Conservation (phyloP, 2,113 vertebrate species). For the Marcusenius ussheri region DNA sequence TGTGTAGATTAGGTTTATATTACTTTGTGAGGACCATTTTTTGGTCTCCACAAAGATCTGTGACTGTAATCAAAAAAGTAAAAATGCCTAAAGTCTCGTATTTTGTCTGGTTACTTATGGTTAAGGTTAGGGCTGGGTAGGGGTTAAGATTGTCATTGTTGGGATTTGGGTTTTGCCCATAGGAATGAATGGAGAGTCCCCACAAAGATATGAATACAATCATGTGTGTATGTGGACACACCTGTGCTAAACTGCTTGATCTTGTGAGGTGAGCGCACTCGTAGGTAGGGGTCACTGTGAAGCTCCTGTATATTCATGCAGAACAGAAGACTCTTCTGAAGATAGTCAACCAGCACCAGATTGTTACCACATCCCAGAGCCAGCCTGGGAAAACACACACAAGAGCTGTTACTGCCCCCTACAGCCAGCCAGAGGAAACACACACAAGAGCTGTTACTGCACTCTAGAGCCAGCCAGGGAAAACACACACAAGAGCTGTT, state of each 20-base stretch:
- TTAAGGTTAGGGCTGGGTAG: background rate
- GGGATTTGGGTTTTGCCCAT: background rate
- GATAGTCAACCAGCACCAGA: constrained; percentile 87
- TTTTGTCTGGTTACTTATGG: background rate
- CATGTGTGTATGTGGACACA: constrained; percentile 49
- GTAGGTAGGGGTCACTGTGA: constrained; percentile 84
- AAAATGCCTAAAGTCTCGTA: background rate
- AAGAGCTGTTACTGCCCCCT: constrained; percentile 8
- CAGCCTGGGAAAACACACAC: constrained; percentile 61
- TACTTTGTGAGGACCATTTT: background rate
- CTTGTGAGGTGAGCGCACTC: constrained; percentile 87
- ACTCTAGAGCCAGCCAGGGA: constrained; percentile 83
- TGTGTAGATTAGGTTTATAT: no score
- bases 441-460: constrained; percentile 64
- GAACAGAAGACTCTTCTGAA: constrained; percentile 86
- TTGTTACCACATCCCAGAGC: constrained; percentile 91
- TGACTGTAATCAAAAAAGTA: background rate
- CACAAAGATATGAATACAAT: background rate
- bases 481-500: constrained; percentile 49
- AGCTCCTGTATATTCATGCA: constrained; percentile 87
- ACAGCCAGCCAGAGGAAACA: background rate
- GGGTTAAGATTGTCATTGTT: background rate
- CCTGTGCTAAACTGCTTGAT: constrained; percentile 92
- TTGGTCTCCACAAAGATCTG: background rate
- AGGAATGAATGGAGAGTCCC: background rate